These are phyloP conservation scores for Plecturocebus donacophilus DNA, from an alignment of 2,113 vertebrate genomes.

Conservation along the genomic window DNA sequence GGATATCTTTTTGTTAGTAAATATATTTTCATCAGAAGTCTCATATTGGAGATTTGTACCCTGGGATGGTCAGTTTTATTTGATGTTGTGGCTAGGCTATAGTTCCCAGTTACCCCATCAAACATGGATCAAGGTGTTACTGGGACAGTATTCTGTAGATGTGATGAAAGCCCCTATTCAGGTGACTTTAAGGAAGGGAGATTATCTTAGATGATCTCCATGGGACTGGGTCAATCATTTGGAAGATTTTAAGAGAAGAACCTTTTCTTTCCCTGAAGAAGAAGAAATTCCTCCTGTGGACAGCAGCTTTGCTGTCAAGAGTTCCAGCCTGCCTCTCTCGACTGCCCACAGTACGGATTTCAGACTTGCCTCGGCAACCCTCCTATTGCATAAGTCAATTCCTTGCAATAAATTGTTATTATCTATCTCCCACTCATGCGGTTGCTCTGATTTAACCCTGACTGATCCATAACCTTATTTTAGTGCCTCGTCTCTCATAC, in stretches of 20 bases:
- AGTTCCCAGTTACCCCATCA: too few species aligned
- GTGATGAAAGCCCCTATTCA: neutral
- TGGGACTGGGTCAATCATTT: neutral
- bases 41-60: too few species aligned
- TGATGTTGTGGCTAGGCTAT: neutral
- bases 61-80: neutral
- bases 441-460: neutral
- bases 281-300: neutral
- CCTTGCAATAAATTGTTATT: neutral
- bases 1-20: neutral
- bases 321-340: neutral
- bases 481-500: neutral
- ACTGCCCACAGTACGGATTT: neutral
- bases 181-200: neutral
- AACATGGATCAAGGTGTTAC: neutral
- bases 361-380: neutral
- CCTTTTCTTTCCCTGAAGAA: neutral
- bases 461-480: neutral
- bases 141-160: neutral
- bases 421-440: neutral
- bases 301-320: too few species aligned
- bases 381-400: neutral
- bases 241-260: neutral
- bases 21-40: too few species aligned
- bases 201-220: neutral